A percentile compares a stretch with the other conserved stretches of the same genome.
These are phyloP conservation scores for Rhabdomys dilectus DNA, from an alignment of 2,113 vertebrate genomes.

Conservation along the genomic window DNA sequence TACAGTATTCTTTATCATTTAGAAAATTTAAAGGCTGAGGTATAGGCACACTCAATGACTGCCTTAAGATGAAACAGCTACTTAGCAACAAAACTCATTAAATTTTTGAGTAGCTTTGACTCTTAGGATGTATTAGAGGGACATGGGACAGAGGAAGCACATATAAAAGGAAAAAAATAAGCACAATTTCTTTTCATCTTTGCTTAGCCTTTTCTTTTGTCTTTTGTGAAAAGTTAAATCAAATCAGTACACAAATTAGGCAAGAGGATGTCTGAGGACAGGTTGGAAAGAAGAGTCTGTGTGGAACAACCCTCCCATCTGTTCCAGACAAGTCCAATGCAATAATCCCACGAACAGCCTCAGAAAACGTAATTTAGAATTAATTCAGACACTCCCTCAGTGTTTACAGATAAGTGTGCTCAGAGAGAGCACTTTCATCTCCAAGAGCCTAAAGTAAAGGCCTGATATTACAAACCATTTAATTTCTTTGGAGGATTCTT, in stretches of 20 bases:
- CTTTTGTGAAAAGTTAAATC: constrained; percentile 30
- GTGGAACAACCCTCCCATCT: constrained; percentile 1
- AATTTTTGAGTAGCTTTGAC: not conserved
- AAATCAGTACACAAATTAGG: constrained; percentile 18
- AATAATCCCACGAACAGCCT: not conserved
- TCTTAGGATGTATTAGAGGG: not conserved
- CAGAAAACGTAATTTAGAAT: not conserved
- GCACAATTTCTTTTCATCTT: not conserved
- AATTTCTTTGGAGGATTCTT: constrained; percentile 32
- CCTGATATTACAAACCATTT: not conserved
- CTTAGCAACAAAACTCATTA: not conserved
- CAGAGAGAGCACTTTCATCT: constrained; percentile 23
- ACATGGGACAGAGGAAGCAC: not conserved
- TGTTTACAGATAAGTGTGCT: not conserved
- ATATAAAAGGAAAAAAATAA: not conserved
- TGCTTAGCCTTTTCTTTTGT: not conserved
- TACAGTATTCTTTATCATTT: not conserved
- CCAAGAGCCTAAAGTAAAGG: not conserved
- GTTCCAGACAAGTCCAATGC: not conserved
- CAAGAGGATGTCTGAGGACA: not conserved
- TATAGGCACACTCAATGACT: not conserved
- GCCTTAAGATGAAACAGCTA: not conserved
- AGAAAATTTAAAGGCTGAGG: not conserved
- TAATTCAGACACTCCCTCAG: not conserved
- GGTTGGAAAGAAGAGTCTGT: not conserved